phyloP scores from a whole-genome alignment of 2,113 vertebrate genomes.

The Eretmochelys imbricata region DNA sequence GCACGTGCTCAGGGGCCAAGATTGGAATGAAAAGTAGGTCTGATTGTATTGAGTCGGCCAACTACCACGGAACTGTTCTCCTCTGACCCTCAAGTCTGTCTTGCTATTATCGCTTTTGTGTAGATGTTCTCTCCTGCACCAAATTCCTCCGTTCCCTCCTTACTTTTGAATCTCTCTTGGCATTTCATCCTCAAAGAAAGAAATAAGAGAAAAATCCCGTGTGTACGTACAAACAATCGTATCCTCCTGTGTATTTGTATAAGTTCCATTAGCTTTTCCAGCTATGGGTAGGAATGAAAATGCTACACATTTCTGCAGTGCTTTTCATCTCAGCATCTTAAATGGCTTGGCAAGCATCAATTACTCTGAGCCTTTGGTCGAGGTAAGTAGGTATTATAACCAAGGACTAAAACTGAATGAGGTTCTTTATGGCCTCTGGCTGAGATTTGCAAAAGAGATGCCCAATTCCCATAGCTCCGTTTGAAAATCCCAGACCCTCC shows the following conservation, averaged over 20 bases:
- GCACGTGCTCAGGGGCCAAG: background rate
- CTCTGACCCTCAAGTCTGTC: background rate
- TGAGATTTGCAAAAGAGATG: rapidly evolving
- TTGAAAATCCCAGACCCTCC: rapidly evolving
- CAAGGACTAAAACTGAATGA: rapidly evolving
- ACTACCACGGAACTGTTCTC: background rate
- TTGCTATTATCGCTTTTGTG: background rate
- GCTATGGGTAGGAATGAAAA: background rate
- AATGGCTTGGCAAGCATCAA: rapidly evolving
- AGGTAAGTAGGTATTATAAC: rapidly evolving
- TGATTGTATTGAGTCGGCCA: background rate
- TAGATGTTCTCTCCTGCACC: background rate
- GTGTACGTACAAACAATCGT: background rate
- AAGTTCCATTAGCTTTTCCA: slow-evolving; percentile 45
- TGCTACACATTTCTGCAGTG: rapidly evolving
- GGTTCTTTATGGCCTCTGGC: rapidly evolving
- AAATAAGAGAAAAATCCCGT: rapidly evolving
- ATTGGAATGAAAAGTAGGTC: background rate
- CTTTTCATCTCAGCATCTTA: slow-evolving; percentile 13
- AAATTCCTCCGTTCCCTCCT: background rate
- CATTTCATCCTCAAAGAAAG: rapidly evolving
- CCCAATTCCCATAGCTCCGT: background rate
- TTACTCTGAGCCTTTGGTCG: rapidly evolving
- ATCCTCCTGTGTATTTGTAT: background rate
- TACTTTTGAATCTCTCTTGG: background rate